Evolutionary conservation across 2,888 invertebrate species (phyloP).

Genomic region (Sinohyriopsis cumingii): DNA sequence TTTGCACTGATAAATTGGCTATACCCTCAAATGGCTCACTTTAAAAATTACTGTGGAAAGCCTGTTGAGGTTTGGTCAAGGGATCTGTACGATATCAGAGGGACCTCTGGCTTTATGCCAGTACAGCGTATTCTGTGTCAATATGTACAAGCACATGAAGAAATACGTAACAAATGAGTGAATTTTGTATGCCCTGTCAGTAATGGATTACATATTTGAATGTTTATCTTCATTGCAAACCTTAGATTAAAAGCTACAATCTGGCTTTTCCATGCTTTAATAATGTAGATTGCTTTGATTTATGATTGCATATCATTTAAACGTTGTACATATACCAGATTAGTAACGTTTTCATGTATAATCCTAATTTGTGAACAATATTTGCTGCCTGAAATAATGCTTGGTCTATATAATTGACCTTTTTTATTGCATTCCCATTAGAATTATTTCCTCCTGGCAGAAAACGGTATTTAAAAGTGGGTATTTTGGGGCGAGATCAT

Average conservation of each 20-base stretch:
- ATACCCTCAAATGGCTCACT: not conserved
- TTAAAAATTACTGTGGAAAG: conserved; percentile 15
- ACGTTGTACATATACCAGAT: too few species aligned
- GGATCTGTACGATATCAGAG: conserved; percentile 6
- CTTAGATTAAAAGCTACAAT: too few species aligned
- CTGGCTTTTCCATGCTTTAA: not conserved
- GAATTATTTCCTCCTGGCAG: too few species aligned
- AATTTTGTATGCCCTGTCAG: conserved; percentile 9
- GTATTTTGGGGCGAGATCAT: too few species aligned
- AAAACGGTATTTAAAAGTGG: too few species aligned
- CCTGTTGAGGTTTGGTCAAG: conserved; percentile 15
- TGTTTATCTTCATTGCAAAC: too few species aligned
- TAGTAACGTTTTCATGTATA: too few species aligned
- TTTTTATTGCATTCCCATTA: too few species aligned
- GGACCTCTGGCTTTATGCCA: conserved; percentile 17
- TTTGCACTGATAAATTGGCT: conserved; percentile 19
- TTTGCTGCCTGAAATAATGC: too few species aligned
- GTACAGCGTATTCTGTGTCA: conserved; percentile 16
- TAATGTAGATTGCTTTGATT: not conserved
- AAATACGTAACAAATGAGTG: conserved; percentile 4
- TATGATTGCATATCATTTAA: not conserved
- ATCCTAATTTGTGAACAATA: too few species aligned
- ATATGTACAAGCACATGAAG: conserved; percentile 12
- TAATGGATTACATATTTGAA: conserved; percentile 10
- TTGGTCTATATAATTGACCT: too few species aligned